phyloP scores from a whole-genome alignment of 2,888 invertebrate species.

The Catocala sponsa region DNA sequence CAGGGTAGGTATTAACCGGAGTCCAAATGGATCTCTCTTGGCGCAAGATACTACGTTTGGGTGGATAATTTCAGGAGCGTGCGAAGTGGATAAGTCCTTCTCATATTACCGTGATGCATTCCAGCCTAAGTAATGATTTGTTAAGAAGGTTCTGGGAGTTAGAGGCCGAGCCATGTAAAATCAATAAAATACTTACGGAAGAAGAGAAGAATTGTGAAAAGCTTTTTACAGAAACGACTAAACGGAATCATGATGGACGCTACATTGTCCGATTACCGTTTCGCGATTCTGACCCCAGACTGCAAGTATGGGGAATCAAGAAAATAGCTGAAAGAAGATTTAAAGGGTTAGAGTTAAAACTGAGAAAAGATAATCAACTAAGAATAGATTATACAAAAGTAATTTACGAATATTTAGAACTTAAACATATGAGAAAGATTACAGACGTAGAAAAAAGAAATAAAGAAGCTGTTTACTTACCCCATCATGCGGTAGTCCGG shows the following conservation, averaged over 20 bases:
- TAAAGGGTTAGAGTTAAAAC: background rate
- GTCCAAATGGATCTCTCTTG: slow-evolving; percentile 22
- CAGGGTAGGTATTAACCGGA: slow-evolving; percentile 27
- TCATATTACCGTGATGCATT: background rate
- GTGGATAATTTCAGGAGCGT: slow-evolving; percentile 47
- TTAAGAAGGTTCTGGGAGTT: slow-evolving; percentile 7
- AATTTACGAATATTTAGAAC: slow-evolving; percentile 4
- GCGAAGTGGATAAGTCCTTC: background rate
- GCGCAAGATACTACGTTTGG: slow-evolving; percentile 46
- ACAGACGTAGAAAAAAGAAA: background rate
- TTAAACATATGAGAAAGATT: slow-evolving; percentile 6
- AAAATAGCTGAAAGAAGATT: slow-evolving; percentile 6
- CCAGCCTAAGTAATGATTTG: background rate
- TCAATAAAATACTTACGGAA: background rate
- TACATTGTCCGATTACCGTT: slow-evolving; percentile 15
- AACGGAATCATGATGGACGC: background rate
- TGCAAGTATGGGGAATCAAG: slow-evolving; percentile 2
- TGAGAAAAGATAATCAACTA: background rate
- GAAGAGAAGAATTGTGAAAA: slow-evolving; percentile 10
- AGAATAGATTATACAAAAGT: background rate
- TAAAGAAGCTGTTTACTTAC: background rate
- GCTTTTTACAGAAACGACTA: background rate
- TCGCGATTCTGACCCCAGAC: background rate
- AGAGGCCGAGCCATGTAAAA: background rate
- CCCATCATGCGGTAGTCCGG: background rate